Evolutionary conservation across 2,797 vertebrate species (phyloP).

Genomic region (Masticophis lateralis): DNA sequence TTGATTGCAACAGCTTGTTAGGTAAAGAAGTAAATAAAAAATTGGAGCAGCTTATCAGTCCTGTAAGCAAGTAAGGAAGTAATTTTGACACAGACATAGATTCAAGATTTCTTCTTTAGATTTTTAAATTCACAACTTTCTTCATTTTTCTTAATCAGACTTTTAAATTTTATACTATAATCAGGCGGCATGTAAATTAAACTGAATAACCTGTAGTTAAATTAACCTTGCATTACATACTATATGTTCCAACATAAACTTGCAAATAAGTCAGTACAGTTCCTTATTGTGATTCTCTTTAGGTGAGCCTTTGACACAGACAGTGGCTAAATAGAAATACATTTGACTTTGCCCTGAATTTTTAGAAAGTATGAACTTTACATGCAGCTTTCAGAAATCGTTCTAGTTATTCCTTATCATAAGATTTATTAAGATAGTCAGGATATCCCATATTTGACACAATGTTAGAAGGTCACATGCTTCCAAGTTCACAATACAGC

Average conservation of each 20-base stretch:
- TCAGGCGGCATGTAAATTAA: conserved; percentile 34
- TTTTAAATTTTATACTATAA: conserved; percentile 25
- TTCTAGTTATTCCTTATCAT: rapidly evolving
- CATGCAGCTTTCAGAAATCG: conserved; percentile 20
- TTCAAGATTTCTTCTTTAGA: conserved; percentile 19
- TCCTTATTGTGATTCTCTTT: conserved; percentile 8
- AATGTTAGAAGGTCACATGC: not conserved
- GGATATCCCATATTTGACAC: not conserved
- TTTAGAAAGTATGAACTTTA: conserved; percentile 4
- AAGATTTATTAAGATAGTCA: not conserved
- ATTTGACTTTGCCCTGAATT: conserved; percentile 1
- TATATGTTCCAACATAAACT: no score
- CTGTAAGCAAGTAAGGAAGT: not conserved
- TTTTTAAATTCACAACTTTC: conserved; percentile 30
- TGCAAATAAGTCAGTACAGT: no score
- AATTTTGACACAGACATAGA: conserved; percentile 27
- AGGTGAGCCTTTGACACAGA: conserved; percentile 3
- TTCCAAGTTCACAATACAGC: not conserved
- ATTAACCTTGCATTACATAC: not conserved
- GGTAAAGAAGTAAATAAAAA: not conserved
- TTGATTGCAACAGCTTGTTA: not conserved
- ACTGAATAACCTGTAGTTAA: not conserved
- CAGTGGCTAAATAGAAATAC: not conserved
- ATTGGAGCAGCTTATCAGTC: not conserved
- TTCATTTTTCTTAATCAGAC: conserved; percentile 29